phyloP scores from a whole-genome alignment of 2,888 invertebrate genomes.

The Sceliomorpha sp. region DNA sequence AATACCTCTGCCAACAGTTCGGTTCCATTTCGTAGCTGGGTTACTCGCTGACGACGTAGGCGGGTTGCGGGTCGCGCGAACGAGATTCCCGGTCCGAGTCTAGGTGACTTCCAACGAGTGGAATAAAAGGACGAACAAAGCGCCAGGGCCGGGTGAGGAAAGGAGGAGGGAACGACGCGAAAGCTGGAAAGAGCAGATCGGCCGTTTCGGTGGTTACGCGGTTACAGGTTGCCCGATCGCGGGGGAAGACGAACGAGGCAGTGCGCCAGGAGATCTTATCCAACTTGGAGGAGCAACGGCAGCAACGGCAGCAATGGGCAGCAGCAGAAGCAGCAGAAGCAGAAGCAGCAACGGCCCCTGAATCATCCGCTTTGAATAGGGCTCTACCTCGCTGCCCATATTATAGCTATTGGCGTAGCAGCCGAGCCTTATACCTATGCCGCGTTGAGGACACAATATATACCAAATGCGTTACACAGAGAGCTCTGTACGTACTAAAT shows the following conservation, averaged over 20 bases:
- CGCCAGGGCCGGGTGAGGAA: too few species aligned
- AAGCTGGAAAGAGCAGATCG: slow-evolving; percentile 58
- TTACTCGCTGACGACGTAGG: slow-evolving; percentile 5
- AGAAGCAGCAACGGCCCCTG: slow-evolving; percentile 76
- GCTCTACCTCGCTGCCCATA: slow-evolving; percentile 73
- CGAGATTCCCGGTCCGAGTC: slow-evolving; percentile 34
- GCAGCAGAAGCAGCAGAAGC: too few species aligned
- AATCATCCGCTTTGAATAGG: slow-evolving; percentile 80
- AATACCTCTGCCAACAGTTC: slow-evolving; percentile 6
- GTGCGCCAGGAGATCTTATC: slow-evolving; percentile 78
- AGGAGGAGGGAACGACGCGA: slow-evolving; percentile 34
- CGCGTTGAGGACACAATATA: slow-evolving; percentile 60
- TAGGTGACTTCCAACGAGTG: slow-evolving; percentile 10
- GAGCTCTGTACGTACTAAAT: slow-evolving; percentile 70
- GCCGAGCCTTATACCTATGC: slow-evolving; percentile 64
- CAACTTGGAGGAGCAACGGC: slow-evolving; percentile 69
- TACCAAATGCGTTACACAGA: slow-evolving; percentile 66
- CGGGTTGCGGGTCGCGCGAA: slow-evolving; percentile 21
- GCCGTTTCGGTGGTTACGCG: slow-evolving; percentile 64
- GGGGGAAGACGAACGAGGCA: slow-evolving; percentile 72
- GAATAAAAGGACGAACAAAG: slow-evolving; percentile 27
- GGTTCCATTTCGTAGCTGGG: slow-evolving; percentile 7
- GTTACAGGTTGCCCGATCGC: slow-evolving; percentile 71
- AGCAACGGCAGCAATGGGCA: slow-evolving; percentile 76
- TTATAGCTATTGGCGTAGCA: slow-evolving; percentile 67